Evolutionary conservation across 1,140 invertebrate genomes (phyloP).

Genomic region (Diorhabda carinulata): DNA sequence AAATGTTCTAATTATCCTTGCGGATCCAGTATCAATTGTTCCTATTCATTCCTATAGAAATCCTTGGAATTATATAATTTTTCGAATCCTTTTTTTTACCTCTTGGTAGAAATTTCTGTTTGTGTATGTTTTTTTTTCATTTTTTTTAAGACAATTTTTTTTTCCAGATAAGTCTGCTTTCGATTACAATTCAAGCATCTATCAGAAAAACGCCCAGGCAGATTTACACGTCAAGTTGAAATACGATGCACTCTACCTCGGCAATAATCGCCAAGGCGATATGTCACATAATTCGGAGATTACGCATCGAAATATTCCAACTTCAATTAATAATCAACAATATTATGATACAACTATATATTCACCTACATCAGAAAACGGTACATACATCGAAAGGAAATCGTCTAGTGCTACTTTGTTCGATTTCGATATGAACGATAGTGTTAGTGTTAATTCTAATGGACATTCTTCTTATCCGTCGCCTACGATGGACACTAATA

Average conservation of each 20-base stretch:
- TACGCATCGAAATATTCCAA: slow-evolving; percentile 12
- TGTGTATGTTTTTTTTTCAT: neutral
- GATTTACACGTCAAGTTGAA: slow-evolving; percentile 11
- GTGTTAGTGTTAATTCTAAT: slow-evolving; percentile 23
- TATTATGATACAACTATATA: slow-evolving; percentile 3
- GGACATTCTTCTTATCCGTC: slow-evolving; percentile 13
- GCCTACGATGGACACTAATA: neutral
- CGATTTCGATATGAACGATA: slow-evolving; percentile 15
- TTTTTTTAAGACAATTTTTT: neutral
- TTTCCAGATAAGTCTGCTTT: slow-evolving; percentile 29
- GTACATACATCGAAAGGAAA: slow-evolving; percentile 15
- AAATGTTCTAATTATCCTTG: too few relatives aligned
- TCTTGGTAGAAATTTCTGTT: neutral
- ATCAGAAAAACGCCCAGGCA: slow-evolving; percentile 9
- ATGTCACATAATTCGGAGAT: slow-evolving; percentile 3
- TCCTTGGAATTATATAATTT: neutral
- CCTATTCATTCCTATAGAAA: neutral
- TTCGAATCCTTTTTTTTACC: slow-evolving; percentile 1
- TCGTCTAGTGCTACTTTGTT: neutral
- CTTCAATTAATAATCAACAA: slow-evolving; percentile 13
- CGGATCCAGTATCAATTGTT: neutral
- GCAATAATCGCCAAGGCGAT: slow-evolving; percentile 5
- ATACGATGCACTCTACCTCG: slow-evolving; percentile 4
- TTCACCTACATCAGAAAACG: slow-evolving; percentile 15
- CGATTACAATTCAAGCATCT: slow-evolving; percentile 16